Evolutionary conservation across 2,888 invertebrate genomes (phyloP).

Genomic region (Pristionchus entomophagus): DNA sequence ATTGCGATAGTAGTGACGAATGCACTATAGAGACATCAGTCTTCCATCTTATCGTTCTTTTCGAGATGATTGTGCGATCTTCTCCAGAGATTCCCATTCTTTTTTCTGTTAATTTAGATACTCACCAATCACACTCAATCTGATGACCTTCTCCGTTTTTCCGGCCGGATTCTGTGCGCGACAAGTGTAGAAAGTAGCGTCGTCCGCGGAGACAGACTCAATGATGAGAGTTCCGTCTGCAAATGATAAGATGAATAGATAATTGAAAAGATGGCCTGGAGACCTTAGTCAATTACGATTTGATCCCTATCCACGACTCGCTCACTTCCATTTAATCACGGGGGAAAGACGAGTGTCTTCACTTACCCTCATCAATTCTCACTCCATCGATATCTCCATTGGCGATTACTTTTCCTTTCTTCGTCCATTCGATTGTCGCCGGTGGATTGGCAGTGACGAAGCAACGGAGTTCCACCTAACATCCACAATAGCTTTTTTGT

Average conservation of each 20-base stretch:
- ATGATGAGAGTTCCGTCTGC: conserved; percentile 66
- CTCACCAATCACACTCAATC: conserved; percentile 80
- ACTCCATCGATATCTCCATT: conserved; percentile 48
- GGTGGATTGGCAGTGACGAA: conserved; percentile 65
- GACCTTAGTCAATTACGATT: too few species aligned
- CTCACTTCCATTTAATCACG: too few species aligned
- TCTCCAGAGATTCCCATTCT: too few species aligned
- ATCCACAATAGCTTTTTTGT: too few species aligned
- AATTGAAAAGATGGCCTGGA: too few species aligned
- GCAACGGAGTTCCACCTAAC: conserved; percentile 64
- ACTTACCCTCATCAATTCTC: conserved; percentile 18
- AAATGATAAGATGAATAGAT: background rate
- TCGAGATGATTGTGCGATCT: too few species aligned
- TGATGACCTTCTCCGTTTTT: conserved; percentile 79
- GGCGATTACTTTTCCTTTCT: conserved; percentile 54
- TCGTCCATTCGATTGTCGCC: conserved; percentile 62
- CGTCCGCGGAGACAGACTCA: conserved; percentile 65
- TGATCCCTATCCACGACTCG: too few species aligned
- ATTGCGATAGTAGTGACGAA: too few species aligned
- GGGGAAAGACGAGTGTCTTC: too few species aligned
- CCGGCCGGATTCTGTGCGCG: conserved; percentile 82
- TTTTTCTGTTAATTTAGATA: too few species aligned
- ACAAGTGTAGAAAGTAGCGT: conserved; percentile 81
- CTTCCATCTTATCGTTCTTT: too few species aligned
- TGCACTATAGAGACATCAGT: too few species aligned